Percentiles rank a stretch among this genome's conserved stretches.
Evolutionary conservation across 2,888 invertebrate species (phyloP).

Genomic region (Saturnia pavonia): DNA sequence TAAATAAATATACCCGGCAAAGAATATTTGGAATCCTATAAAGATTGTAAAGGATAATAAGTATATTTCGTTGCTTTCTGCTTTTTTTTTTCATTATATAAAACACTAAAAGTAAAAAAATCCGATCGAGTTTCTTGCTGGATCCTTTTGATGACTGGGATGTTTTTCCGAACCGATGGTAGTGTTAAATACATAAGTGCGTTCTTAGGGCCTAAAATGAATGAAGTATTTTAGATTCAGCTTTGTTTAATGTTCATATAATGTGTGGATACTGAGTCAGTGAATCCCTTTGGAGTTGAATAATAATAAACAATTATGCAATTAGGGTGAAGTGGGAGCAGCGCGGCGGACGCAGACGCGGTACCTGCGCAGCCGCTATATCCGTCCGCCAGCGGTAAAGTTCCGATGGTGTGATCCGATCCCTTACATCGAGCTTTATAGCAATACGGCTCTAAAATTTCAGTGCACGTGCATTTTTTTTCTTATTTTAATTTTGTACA

Average conservation of each 20-base stretch:
- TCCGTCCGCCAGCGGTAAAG: constrained; percentile 78
- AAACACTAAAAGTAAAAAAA: too few species aligned
- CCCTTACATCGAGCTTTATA: constrained; percentile 30
- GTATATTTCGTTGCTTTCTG: too few species aligned
- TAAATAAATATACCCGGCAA: too few species aligned
- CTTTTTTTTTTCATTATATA: too few species aligned
- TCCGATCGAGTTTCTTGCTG: too few species aligned
- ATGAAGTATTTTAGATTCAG: not conserved
- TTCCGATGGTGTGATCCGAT: constrained; percentile 78
- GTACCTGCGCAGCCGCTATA: constrained; percentile 76
- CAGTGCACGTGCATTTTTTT: not conserved
- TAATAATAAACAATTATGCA: constrained; percentile 31
- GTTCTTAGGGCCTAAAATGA: too few species aligned
- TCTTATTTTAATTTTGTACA: not conserved
- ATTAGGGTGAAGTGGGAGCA: constrained; percentile 60
- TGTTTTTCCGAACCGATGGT: too few species aligned
- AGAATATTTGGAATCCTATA: too few species aligned
- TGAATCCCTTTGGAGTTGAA: not conserved
- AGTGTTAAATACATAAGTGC: too few species aligned
- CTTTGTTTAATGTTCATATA: not conserved
- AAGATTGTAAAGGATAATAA: not conserved
- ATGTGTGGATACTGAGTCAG: not conserved
- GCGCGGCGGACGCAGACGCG: constrained; percentile 59
- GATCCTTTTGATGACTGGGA: too few species aligned
- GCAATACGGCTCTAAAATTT: constrained; percentile 40